A percentile compares a stretch with the other conserved stretches of the same genome.
Conservation (phyloP, 1,140 invertebrate species). For the Saccostrea cuccullata region DNA sequence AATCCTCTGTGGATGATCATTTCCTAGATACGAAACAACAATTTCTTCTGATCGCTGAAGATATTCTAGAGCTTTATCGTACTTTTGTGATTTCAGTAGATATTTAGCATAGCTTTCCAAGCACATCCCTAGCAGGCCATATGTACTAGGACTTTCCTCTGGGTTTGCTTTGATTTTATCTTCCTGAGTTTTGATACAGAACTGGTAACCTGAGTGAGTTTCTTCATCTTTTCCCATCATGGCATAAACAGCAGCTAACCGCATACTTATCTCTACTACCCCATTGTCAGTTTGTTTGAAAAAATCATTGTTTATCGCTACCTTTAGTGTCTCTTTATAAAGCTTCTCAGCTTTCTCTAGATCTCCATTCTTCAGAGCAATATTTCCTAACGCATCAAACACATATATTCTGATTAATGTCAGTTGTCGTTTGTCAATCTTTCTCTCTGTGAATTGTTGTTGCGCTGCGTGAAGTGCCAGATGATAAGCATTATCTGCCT, state of each 20-base stretch:
- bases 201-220: slow-evolving; percentile 87
- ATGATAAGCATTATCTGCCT: slow-evolving; percentile 72
- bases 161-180: slow-evolving; percentile 81
- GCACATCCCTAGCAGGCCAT: slow-evolving; percentile 84
- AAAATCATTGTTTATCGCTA: slow-evolving; percentile 63
- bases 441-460: slow-evolving; percentile 58
- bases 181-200: slow-evolving; percentile 86
- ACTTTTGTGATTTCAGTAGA: slow-evolving; percentile 82
- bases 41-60: slow-evolving; percentile 86
- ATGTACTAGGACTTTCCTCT: slow-evolving; percentile 82
- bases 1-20: slow-evolving; percentile 86
- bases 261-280: slow-evolving; percentile 86
- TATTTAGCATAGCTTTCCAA: slow-evolving; percentile 91
- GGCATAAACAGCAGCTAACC: slow-evolving; percentile 80
- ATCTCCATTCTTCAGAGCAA: slow-evolving; percentile 88
- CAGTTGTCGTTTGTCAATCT: slow-evolving; percentile 66
- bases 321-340: slow-evolving; percentile 89
- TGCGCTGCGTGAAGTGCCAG: slow-evolving; percentile 66
- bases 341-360: slow-evolving; percentile 90
- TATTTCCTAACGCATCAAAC: slow-evolving; percentile 93
- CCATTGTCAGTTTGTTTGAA: slow-evolving; percentile 85
- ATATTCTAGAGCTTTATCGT: slow-evolving; percentile 83
- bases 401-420: slow-evolving; percentile 89
- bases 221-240: slow-evolving; percentile 84
- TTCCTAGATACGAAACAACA: slow-evolving; percentile 84